Evolutionary conservation across 1,140 invertebrate genomes (phyloP).

Genomic region (Drosophila malerkotliana): DNA sequence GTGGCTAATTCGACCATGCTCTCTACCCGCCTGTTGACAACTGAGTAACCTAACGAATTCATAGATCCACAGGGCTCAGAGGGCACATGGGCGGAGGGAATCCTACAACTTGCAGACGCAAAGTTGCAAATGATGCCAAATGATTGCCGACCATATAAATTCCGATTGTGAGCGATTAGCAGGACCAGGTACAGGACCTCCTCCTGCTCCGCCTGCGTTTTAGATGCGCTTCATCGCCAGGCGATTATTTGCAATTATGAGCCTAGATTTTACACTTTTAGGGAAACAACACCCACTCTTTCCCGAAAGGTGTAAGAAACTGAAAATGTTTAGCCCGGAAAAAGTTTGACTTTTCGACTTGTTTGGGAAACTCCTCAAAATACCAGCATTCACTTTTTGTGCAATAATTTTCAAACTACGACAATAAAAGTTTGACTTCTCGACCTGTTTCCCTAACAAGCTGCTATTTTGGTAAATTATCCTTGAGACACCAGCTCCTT

Average conservation of each 20-base stretch:
- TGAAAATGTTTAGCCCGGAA: conserved; percentile 1
- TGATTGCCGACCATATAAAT: conserved; percentile 81
- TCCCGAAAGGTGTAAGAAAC: conserved; percentile 6
- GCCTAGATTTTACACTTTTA: conserved; percentile 64
- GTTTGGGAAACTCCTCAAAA: conserved; percentile 44
- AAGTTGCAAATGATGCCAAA: conserved; percentile 79
- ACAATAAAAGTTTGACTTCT: conserved; percentile 45
- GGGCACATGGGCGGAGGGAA: conserved; percentile 2
- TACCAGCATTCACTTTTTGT: conserved; percentile 10
- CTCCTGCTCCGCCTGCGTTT: conserved; percentile 47
- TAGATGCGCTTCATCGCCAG: conserved; percentile 64
- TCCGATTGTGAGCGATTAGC: conserved; percentile 74
- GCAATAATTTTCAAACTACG: not conserved
- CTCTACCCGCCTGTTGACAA: conserved; percentile 56
- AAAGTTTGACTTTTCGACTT: conserved; percentile 68
- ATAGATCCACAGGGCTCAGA: conserved; percentile 4
- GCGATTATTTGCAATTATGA: conserved; percentile 80
- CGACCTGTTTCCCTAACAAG: conserved; percentile 35
- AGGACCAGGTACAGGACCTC: conserved; percentile 31
- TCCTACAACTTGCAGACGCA: conserved; percentile 14
- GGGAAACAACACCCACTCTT: conserved; percentile 19
- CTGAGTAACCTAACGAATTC: conserved; percentile 8
- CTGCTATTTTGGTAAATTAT: not conserved
- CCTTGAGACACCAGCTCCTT: conserved; percentile 25
- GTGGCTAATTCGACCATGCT: conserved; percentile 60